Evolutionary conservation across 2,888 invertebrate genomes (phyloP).

Genomic region (Heteromurus nitidus): DNA sequence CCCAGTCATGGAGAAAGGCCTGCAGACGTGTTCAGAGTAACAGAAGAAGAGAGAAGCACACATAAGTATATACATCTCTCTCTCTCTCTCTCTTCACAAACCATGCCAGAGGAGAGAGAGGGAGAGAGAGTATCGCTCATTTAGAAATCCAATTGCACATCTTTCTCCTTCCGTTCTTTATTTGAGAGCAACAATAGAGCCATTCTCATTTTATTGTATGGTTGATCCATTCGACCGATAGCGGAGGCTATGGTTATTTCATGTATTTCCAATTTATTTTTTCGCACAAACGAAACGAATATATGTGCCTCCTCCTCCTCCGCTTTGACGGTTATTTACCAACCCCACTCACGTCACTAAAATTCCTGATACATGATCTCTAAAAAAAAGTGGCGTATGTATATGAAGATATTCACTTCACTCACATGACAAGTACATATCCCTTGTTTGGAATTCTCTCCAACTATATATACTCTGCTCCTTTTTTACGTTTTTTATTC

Average conservation of each 20-base stretch:
- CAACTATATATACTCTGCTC: too few relatives aligned
- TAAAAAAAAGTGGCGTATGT: too few relatives aligned
- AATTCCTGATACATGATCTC: conserved; percentile 47
- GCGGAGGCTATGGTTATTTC: conserved; percentile 42
- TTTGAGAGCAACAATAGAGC: conserved; percentile 21
- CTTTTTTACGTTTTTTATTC: too few relatives aligned
- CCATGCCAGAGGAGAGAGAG: too few relatives aligned
- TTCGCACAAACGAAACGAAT: background rate
- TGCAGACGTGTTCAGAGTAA: too few relatives aligned
- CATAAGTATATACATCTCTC: too few relatives aligned
- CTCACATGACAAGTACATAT: too few relatives aligned
- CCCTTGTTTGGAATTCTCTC: too few relatives aligned
- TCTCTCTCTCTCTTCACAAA: background rate
- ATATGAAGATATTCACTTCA: too few relatives aligned
- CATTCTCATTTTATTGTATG: conserved; percentile 48
- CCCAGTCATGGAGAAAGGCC: too few relatives aligned
- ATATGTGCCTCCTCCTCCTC: background rate
- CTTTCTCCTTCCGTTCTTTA: conserved; percentile 10
- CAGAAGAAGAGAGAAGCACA: too few relatives aligned
- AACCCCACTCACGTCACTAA: conserved; percentile 48
- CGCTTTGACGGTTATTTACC: conserved; percentile 29
- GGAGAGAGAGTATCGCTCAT: background rate
- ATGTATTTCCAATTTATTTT: conserved; percentile 60
- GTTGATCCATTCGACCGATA: conserved; percentile 43
- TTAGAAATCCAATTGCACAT: too few relatives aligned